phyloP scores from a whole-genome alignment of 2,797 vertebrate genomes.

The Glossophaga mutica region DNA sequence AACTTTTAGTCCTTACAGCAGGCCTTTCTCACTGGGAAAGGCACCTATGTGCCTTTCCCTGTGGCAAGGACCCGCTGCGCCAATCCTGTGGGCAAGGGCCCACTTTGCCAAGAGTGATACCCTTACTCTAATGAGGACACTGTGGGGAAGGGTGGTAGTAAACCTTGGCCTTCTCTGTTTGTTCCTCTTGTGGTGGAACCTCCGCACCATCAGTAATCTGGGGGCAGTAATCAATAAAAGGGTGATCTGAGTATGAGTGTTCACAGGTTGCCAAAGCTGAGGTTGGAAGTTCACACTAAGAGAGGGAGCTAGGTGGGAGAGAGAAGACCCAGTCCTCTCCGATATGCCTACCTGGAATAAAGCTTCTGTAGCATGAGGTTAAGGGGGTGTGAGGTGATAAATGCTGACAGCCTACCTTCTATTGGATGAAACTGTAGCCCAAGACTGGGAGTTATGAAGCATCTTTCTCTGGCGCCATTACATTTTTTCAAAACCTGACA shows the following conservation, averaged over 20 bases:
- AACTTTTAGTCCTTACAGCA: not conserved
- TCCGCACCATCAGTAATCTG: not conserved
- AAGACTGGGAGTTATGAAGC: not conserved
- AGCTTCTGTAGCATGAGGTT: not conserved
- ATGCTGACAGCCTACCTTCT: not conserved
- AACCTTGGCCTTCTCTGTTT: not conserved
- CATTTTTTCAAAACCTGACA: not conserved
- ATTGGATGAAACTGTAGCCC: not conserved
- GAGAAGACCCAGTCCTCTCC: not conserved
- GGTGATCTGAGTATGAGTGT: not conserved
- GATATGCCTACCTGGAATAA: not conserved
- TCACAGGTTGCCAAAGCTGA: not conserved
- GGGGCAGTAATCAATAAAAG: too few species aligned
- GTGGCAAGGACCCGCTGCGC: too few species aligned
- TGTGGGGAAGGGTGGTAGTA: accelerated
- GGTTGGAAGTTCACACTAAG: not conserved
- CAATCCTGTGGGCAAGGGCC: too few species aligned
- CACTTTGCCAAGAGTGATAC: not conserved
- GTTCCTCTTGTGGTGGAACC: not conserved
- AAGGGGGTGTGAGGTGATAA: not conserved
- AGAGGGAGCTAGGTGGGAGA: not conserved
- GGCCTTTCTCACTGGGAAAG: not conserved
- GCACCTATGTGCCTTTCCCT: too few species aligned
- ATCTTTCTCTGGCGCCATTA: not conserved
- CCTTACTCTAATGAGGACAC: not conserved